Evolutionary conservation across 2,797 vertebrate species (phyloP), one percentile per base, ranked within the genome.

Genomic region (Hyperoplus lanceolatus): DNA sequence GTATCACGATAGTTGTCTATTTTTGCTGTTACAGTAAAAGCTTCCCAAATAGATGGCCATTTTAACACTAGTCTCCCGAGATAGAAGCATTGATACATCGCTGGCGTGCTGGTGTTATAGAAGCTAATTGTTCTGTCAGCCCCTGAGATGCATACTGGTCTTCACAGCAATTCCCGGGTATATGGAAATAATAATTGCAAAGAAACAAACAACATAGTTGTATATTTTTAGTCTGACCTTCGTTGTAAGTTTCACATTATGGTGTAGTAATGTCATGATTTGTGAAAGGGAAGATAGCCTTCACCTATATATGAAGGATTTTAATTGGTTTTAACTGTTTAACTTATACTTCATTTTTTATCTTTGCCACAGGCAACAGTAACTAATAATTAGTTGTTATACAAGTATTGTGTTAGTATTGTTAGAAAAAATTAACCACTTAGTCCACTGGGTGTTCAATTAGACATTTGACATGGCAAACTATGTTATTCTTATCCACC

Each of bases 1-100:
- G 80, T 90, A 86, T 88, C 75, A 76, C 66, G 69, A 85, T 70
- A 80, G 76, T 82, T 70, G 73, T 90, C 77, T 87, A 72, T 85
- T 87, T 90, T 80, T 81, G 79, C 84, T 73, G 73, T 88, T 85
- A 83, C 85, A 73, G 86, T 90, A 90, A 91, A 88, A 10, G 80
- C 60, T 69, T 8, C 70, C 73, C 39, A 73, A 87, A 79, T 78
- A 55, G 61, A 70, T 15, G 36, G 51, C 75, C 75, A 85, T 87
- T 81, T 84, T 61, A 75, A 42, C 13, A 38, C 77, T 46, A 36
- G 57, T 82, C 79, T 81, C 85, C 59, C 46, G 75, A 70, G 79
- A 77, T 57, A 74, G 68, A 69, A 41, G 53, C 29, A 43, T 50
- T 55, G 51, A 82, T 82, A 50, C 65, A 70, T 77, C 81, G 59